Base-by-base conservation (phyloP, 2,888 invertebrate genomes). In the Allolobophora icterica region DNA sequence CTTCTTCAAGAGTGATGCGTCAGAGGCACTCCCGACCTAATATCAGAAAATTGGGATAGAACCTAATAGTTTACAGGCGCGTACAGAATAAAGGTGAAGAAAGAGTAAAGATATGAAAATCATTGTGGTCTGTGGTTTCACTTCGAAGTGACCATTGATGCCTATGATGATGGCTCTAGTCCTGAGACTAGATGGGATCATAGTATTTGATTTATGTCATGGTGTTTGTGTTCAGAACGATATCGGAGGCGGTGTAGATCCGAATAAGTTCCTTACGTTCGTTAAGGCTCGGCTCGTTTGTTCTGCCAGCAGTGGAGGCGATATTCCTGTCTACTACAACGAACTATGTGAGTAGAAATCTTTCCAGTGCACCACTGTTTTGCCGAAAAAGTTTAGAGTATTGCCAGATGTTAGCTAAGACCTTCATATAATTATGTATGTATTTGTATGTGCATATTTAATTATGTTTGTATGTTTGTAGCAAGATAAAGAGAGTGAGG, bases 281-380 rank as follows among this genome's bases (percentile, higher is more conserved):
- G 87, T 87, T 87, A 87, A 87, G 87, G 87, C 87, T 35, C 34
- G 35, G 6, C 3, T 87, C 19, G 38, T 35, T 38, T 87, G 87
- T 35, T 13, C 35, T 35, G 87, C 35, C 24, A 24, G 34, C 34
- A 87, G 21, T 24, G 35, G 35, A 21, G 87, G 11, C 19, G 87
- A 87, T 35, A 87, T 87, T 35, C 87, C 38, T 11, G 8, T 87
- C 8, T 87, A 87, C 87, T 87, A 87, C 87, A 87, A 87, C 38
- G 38, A 87, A 21, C 87, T 87, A 11, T 87, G 87, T 87, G 8
- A 87, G 71, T 71, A n/a, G n/a, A n/a, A 71, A 71, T 30, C 30
- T n/a, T 71, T 71, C 71, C 8, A 71, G 71, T n/a, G 8, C n/a
- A 71, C 71, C 71, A 71, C 71, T 71, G 30, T 30, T 71, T 24